phyloP scores from a whole-genome alignment of 1,140 invertebrate genomes.

The Adoxophyes honmai region DNA sequence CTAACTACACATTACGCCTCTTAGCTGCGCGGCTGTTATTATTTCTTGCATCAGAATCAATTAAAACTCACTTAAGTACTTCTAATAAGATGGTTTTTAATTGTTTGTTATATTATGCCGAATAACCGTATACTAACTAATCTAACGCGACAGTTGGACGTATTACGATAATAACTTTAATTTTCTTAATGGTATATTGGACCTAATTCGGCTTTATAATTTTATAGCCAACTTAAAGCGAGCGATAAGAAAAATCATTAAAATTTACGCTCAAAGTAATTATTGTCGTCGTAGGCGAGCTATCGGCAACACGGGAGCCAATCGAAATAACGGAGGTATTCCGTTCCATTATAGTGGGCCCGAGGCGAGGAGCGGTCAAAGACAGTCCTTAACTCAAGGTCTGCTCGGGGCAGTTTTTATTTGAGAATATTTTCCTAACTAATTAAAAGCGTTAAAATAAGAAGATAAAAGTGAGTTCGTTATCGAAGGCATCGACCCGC shows the following conservation, averaged over 20 bases:
- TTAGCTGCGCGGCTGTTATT: background rate
- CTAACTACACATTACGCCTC: background rate
- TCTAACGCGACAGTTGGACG: too few species aligned
- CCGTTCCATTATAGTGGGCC: constrained; percentile 49
- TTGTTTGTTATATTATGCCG: too few species aligned
- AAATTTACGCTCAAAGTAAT: constrained; percentile 36
- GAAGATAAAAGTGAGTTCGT: constrained; percentile 62
- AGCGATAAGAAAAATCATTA: constrained; percentile 31
- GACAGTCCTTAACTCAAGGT: constrained; percentile 49
- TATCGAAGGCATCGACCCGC: constrained; percentile 71
- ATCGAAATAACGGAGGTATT: constrained; percentile 49
- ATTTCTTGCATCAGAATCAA: too few species aligned
- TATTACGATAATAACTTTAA: too few species aligned
- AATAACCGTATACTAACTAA: too few species aligned
- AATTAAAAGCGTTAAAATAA: constrained; percentile 75
- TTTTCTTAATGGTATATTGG: too few species aligned
- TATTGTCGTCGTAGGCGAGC: constrained; percentile 39
- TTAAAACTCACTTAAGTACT: too few species aligned
- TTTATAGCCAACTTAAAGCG: too few species aligned
- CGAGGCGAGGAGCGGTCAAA: constrained; percentile 42
- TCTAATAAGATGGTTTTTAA: too few species aligned
- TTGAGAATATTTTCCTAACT: constrained; percentile 76
- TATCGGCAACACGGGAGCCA: constrained; percentile 55
- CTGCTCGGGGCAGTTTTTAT: constrained; percentile 56
- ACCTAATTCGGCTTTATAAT: too few species aligned